These are phyloP conservation scores for Coluber constrictor DNA, from an alignment of 2,797 vertebrate species.

Conservation along the genomic window DNA sequence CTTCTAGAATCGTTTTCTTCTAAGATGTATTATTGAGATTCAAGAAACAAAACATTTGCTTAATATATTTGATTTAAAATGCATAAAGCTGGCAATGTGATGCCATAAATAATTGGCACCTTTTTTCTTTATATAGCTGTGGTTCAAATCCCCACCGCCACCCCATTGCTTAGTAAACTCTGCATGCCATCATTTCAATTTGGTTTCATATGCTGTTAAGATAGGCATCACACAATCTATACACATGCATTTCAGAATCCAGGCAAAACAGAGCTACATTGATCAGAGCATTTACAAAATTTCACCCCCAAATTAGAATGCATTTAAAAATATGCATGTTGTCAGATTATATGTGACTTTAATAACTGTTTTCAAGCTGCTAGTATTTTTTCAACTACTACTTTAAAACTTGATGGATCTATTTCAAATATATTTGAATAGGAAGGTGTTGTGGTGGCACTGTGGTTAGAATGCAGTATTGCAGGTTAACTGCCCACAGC, in stretches of 20 bases:
- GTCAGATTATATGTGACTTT: not conserved
- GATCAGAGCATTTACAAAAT: not conserved
- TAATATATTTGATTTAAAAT: slow-evolving; percentile 59
- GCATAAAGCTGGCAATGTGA: slow-evolving; percentile 54
- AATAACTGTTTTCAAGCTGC: not conserved
- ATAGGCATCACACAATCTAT: not conserved
- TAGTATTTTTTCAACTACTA: not conserved
- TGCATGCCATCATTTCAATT: not conserved
- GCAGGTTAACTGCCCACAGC: not conserved
- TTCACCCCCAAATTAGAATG: not conserved
- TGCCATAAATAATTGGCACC: slow-evolving; percentile 66
- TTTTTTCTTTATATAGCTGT: slow-evolving; percentile 57
- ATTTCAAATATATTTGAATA: not conserved
- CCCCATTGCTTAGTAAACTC: slow-evolving; percentile 54
- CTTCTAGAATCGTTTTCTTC: slow-evolving; percentile 63
- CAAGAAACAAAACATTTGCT: slow-evolving; percentile 64
- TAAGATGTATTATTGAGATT: slow-evolving; percentile 52
- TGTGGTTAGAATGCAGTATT: not conserved
- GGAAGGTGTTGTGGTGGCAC: not conserved
- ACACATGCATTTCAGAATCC: not conserved
- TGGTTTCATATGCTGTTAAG: not conserved
- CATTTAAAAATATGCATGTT: not conserved
- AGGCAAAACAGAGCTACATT: slow-evolving; percentile 22
- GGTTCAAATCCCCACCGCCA: slow-evolving; percentile 41
- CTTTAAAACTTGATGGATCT: slow-evolving; percentile 20